Evolutionary conservation across 2,797 vertebrate genomes (phyloP).

Genomic region (Ctenosaura bakeri): DNA sequence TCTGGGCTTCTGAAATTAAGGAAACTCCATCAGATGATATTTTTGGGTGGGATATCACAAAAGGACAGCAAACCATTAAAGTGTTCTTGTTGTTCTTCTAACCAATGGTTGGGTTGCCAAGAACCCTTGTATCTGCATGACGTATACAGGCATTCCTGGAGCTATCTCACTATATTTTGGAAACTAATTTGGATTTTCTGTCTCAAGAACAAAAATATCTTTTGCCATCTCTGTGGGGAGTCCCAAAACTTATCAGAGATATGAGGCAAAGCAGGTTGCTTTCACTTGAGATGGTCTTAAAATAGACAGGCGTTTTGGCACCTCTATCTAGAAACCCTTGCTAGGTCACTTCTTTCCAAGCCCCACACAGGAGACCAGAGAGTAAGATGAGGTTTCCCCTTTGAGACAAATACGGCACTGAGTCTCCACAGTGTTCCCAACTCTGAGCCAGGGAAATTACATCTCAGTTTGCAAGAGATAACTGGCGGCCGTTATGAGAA

Average conservation of each 20-base stretch:
- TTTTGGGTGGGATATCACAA: no score
- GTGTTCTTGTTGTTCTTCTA: no score
- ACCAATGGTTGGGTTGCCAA: neutral
- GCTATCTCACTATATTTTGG: neutral
- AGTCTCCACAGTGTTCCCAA: neutral
- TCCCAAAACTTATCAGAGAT: neutral
- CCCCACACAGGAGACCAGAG: constrained; percentile 29
- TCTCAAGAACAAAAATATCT: no score
- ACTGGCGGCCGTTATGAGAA: constrained; percentile 29
- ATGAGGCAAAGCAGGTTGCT: neutral
- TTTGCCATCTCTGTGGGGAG: neutral
- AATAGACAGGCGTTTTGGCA: constrained; percentile 7
- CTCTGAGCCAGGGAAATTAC: constrained; percentile 40
- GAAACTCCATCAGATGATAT: no score
- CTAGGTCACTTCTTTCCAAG: constrained; percentile 35
- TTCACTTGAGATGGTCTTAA: constrained; percentile 7
- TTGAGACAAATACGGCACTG: constrained; percentile 30
- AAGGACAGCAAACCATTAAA: no score
- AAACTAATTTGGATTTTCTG: neutral
- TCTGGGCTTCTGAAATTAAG: no score
- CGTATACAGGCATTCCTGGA: neutral
- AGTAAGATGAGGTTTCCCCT: constrained; percentile 40
- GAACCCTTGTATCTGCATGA: neutral
- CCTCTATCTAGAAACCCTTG: constrained; percentile 29
- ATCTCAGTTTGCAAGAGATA: constrained; percentile 27